Percentiles rank a stretch among this genome's conserved stretches.
phyloP scores from a whole-genome alignment of 2,113 vertebrate genomes.

The Megaceryle torquata region DNA sequence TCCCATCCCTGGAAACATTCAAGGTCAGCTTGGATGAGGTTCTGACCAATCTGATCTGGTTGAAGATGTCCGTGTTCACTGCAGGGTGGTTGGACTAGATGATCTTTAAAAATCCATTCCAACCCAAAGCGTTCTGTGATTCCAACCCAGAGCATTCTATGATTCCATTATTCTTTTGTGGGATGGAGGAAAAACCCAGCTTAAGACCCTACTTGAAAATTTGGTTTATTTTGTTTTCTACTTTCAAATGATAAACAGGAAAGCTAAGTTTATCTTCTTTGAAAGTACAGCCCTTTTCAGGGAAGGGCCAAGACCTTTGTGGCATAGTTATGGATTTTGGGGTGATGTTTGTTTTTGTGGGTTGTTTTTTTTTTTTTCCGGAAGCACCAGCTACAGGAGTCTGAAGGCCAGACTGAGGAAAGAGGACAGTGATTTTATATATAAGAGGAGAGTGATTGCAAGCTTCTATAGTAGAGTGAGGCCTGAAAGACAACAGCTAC shows the following conservation, averaged over 20 bases:
- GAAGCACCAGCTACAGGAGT: neutral
- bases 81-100: neutral
- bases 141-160: neutral
- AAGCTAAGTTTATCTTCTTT: neutral
- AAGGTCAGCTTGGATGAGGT: neutral
- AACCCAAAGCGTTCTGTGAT: neutral
- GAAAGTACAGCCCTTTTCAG: neutral
- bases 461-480: neutral
- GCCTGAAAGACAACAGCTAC: neutral
- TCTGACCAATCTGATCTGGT: neutral
- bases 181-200: neutral
- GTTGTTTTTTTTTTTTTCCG: neutral
- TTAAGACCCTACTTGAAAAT: neutral
- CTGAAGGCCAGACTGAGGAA: neutral
- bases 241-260: neutral
- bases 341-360: neutral
- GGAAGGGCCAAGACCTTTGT: neutral
- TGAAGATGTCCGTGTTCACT: neutral
- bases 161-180: neutral
- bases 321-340: neutral
- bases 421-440: neutral
- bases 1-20: neutral
- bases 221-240: neutral
- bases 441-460: neutral
- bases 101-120: neutral